Evolutionary conservation across 2,888 invertebrate species (phyloP).

Genomic region (Nephrotoma flavescens): DNA sequence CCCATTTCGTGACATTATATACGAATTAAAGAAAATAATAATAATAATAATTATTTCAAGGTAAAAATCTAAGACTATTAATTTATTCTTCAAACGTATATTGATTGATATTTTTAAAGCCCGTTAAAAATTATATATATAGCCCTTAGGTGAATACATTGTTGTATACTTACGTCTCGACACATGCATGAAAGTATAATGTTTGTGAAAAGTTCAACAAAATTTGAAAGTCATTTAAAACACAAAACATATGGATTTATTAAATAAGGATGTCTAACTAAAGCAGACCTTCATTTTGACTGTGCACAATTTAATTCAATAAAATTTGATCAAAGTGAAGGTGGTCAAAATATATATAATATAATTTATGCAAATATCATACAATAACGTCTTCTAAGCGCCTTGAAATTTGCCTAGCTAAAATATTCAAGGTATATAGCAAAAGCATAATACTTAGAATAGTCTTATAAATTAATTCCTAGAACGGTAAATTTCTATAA

Average conservation of each 20-base stretch:
- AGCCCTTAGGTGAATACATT: background rate
- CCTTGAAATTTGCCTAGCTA: background rate
- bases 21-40: background rate
- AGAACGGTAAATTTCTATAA: background rate
- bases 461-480: background rate
- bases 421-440: background rate
- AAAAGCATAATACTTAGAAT: background rate
- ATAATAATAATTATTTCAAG: background rate
- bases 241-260: background rate
- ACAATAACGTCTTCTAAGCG: background rate
- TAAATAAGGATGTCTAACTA: background rate
- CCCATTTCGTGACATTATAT: background rate
- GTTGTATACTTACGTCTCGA: background rate
- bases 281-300: background rate
- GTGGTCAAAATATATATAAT: background rate
- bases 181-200: background rate
- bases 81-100: background rate
- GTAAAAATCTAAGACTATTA: background rate
- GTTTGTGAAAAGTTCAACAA: background rate
- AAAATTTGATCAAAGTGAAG: background rate
- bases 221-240: background rate
- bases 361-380: background rate
- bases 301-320: background rate
- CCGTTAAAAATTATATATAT: background rate
- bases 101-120: background rate